Conservation (phyloP, 2,888 invertebrate species). For the Bibio marci region DNA sequence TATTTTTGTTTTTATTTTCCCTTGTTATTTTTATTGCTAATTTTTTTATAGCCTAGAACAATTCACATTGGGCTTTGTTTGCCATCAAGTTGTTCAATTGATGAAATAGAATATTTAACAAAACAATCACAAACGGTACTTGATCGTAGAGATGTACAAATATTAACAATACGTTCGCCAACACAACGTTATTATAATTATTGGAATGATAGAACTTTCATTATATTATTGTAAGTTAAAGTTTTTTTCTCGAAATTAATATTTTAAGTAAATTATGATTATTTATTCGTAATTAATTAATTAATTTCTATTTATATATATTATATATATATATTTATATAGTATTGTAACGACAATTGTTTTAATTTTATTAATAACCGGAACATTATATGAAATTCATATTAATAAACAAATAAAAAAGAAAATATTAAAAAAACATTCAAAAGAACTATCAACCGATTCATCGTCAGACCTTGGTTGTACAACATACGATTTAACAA, state of each 20-base stretch:
- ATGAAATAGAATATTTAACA: slow-evolving; percentile 42
- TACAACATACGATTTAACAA: slow-evolving; percentile 30
- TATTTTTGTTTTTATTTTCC: background rate
- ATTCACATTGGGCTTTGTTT: slow-evolving; percentile 61
- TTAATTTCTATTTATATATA: too few species aligned
- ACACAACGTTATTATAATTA: slow-evolving; percentile 46
- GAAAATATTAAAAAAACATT: slow-evolving; percentile 1
- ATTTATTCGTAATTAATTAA: too few species aligned
- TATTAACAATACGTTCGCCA: slow-evolving; percentile 50
- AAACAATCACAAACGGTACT: slow-evolving; percentile 34
- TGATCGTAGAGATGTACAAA: slow-evolving; percentile 31
- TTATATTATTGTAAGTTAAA: slow-evolving; percentile 48
- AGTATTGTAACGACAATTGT: slow-evolving; percentile 38
- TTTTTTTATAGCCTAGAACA: slow-evolving; percentile 39
- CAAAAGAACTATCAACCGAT: slow-evolving; percentile 21
- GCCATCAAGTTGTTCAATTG: slow-evolving; percentile 46
- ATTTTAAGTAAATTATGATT: too few species aligned
- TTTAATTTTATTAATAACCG: slow-evolving; percentile 38
- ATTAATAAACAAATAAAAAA: slow-evolving; percentile 19
- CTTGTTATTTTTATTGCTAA: background rate
- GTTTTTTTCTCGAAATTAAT: too few species aligned
- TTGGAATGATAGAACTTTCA: slow-evolving; percentile 52
- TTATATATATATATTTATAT: too few species aligned
- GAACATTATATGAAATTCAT: slow-evolving; percentile 53
- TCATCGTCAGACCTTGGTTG: slow-evolving; percentile 31